Evolutionary conservation across 1,140 invertebrate genomes (phyloP), one percentile per base, ranked within the genome.

Genomic region (Kradibia gibbosae): DNA sequence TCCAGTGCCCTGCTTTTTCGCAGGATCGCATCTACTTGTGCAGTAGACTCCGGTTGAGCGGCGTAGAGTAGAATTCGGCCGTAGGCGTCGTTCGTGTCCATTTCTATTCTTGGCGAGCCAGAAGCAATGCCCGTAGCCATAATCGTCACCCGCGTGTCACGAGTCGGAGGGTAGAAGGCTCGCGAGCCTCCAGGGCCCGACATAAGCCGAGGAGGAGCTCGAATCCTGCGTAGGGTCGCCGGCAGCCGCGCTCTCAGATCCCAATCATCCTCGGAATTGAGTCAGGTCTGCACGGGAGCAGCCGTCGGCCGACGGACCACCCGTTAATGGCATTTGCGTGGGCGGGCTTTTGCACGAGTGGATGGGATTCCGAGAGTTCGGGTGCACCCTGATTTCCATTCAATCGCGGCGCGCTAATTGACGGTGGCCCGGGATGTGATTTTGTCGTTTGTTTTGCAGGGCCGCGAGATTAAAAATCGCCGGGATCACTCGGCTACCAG

Each of bases 231-330:
- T n/a, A 36, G 50, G 28, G n/a, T 50, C 39, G 67, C 36, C 39
- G n/a, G n/a, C 67, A 78, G 81, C 78, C 81, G 71, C 73, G 81
- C 79, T 82, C 65, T 65, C 81, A 57, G 74, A 74, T 73, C 53
- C 8, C 13, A 11, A 11, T 25, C 31, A 77, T 65, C 75, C 60
- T 13, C 17, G 50, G 28, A 15, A 36, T 17, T 34, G 8, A 42
- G 76, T 78, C 53, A 78, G 42, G 76, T 62, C 76, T 70, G 22
- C 39, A 36, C 22, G 45, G 57, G 77, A 78, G 65, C 77, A 78
- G 65, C 77, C 67, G 78, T 67, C 78, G 60, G 60, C 42, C 22
- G 22, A 5, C 3, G 22, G 10, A 28, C 55, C n/a, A 1, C 3
- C 31, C 25, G n/a, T 10, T 55, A n/a, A 20, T 0, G 4, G 22